These are phyloP conservation scores for Bembecia ichneumoniformis DNA, from an alignment of 2,888 invertebrate genomes.

Conservation along the genomic window DNA sequence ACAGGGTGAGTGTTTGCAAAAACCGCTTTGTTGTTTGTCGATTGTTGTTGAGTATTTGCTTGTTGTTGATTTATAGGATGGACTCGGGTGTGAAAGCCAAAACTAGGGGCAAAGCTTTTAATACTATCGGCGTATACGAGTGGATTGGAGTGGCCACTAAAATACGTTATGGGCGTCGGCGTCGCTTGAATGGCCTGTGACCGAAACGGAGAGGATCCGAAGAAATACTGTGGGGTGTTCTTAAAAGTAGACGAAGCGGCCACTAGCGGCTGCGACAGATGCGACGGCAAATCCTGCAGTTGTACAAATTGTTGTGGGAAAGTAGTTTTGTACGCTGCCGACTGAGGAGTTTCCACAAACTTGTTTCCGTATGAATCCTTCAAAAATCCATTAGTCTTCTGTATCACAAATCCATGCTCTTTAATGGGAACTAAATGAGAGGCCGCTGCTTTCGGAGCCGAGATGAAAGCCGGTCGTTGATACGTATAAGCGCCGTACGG, in stretches of 20 bases:
- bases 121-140: conserved; percentile 33
- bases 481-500: conserved; percentile 53
- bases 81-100: conserved; percentile 12
- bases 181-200: conserved; percentile 31
- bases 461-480: conserved; percentile 33
- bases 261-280: conserved; percentile 50
- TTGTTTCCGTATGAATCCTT: conserved; percentile 61
- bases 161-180: conserved; percentile 25
- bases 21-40: conserved; percentile 33
- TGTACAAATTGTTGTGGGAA: conserved; percentile 54
- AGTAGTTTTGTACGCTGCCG: conserved; percentile 38
- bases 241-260: conserved; percentile 27
- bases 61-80: background rate
- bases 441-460: conserved; percentile 30
- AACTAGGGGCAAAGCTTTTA: conserved; percentile 27
- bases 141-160: conserved; percentile 28
- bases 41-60: conserved; percentile 29
- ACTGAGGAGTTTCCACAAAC: conserved; percentile 41
- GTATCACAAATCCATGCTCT: conserved; percentile 28
- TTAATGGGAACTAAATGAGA: conserved; percentile 39
- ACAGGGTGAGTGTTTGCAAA: conserved; percentile 27
- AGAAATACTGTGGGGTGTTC: conserved; percentile 32
- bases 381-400: conserved; percentile 37
- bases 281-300: conserved; percentile 53
- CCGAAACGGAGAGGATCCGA: conserved; percentile 36